phyloP scores from a whole-genome alignment of 2,113 vertebrate genomes.

The Spilogale gracilis region DNA sequence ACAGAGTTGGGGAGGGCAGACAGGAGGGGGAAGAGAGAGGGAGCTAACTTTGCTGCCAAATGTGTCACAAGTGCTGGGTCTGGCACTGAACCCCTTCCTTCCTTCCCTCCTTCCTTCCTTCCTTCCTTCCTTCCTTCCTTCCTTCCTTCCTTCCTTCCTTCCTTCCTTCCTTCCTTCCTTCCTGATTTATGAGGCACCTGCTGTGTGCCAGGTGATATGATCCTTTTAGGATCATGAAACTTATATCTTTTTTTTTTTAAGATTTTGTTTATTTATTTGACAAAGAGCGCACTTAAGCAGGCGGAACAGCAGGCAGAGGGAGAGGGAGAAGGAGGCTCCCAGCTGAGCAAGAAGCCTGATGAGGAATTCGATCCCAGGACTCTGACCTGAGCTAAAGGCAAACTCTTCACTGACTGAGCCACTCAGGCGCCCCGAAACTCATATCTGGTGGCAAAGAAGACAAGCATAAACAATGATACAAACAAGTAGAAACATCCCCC shows the following conservation, averaged over 20 bases:
- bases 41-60: not conserved
- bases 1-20: not conserved
- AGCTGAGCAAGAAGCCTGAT: too few species aligned
- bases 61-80: not conserved
- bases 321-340: too few species aligned
- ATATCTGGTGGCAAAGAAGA: not conserved
- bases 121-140: not conserved
- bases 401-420: not conserved
- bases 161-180: too few species aligned
- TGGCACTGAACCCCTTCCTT: not conserved
- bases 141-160: not conserved
- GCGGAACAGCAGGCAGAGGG: too few species aligned
- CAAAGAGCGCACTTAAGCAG: too few species aligned
- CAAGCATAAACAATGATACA: not conserved
- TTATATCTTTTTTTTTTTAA: too few species aligned
- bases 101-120: not conserved
- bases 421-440: not conserved
- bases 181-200: rapidly evolving
- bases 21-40: not conserved
- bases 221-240: rapidly evolving
- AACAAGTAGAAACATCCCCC: not conserved
- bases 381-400: not conserved
- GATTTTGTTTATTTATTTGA: too few species aligned
- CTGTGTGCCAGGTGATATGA: not conserved
- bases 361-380: too few species aligned